phyloP scores from a whole-genome alignment of 2,797 vertebrate species.

The Myotis vivesi region DNA sequence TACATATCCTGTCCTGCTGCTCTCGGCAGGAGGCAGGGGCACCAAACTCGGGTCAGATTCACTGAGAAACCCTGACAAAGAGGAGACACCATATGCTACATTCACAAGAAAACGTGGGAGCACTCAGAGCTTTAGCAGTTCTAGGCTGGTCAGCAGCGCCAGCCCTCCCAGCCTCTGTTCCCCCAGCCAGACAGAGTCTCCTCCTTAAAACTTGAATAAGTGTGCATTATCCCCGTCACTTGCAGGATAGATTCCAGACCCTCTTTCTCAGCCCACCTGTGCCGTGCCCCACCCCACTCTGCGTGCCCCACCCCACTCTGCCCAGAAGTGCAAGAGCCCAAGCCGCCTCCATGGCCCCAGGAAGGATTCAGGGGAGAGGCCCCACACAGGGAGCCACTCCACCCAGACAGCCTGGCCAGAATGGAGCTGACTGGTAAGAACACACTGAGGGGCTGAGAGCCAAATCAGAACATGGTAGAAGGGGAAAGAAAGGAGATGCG shows the following conservation, averaged over 20 bases:
- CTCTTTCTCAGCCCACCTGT: slow-evolving; percentile 38
- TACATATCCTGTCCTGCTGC: not conserved
- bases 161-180: not conserved
- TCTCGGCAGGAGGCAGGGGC: not conserved
- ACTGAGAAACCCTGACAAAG: not conserved
- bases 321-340: slow-evolving; percentile 56
- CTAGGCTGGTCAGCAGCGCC: not conserved
- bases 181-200: not conserved
- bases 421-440: slow-evolving; percentile 87
- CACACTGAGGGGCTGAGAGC: not conserved
- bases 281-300: slow-evolving; percentile 47
- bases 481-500: not conserved
- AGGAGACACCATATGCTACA: not conserved
- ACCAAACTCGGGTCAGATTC: not conserved
- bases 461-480: not conserved
- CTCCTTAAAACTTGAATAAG: slow-evolving; percentile 6
- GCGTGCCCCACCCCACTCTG: slow-evolving; percentile 56
- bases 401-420: slow-evolving; percentile 77
- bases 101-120: not conserved
- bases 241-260: slow-evolving; percentile 59
- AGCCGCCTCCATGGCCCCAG: slow-evolving; percentile 83
- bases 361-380: slow-evolving; percentile 78
- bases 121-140: not conserved
- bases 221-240: not conserved
- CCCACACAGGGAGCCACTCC: slow-evolving; percentile 79